Conservation (phyloP, 2,888 invertebrate species). For the Pristionchus exspectatus region DNA sequence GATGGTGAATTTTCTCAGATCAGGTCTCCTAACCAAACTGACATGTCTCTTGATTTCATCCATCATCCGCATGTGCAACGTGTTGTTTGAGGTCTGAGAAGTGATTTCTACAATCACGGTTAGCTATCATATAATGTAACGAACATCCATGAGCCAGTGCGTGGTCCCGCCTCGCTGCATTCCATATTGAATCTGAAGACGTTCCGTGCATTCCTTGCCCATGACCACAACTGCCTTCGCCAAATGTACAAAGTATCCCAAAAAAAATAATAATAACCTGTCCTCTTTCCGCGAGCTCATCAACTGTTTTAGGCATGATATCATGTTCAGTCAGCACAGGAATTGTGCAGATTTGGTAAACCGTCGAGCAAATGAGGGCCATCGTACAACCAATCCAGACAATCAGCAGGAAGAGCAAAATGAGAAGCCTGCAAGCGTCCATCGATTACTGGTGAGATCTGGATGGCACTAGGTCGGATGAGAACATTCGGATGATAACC, state of each 20-base stretch:
- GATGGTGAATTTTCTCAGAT: too few relatives aligned
- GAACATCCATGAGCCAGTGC: background rate
- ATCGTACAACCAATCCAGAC: background rate
- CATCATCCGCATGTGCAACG: background rate
- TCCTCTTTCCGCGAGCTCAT: background rate
- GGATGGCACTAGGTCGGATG: too few relatives aligned
- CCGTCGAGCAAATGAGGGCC: background rate
- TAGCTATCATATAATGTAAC: background rate
- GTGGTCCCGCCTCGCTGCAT: background rate
- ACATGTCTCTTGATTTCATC: background rate
- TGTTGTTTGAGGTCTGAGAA: background rate
- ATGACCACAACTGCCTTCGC: too few relatives aligned
- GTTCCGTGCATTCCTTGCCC: too few relatives aligned
- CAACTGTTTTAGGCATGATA: background rate
- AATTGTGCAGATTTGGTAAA: background rate
- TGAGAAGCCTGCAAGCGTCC: background rate
- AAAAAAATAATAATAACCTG: background rate
- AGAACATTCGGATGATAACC: too few relatives aligned
- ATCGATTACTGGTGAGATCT: background rate
- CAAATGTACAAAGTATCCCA: too few relatives aligned
- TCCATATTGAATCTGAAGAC: background rate
- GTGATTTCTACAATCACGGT: background rate
- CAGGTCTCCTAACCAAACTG: background rate
- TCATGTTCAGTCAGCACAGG: background rate
- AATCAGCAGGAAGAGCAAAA: background rate